Evolutionary conservation across 2,113 vertebrate genomes (phyloP), one percentile per base, ranked within the genome.

Genomic region (Lepisosteus oculatus): DNA sequence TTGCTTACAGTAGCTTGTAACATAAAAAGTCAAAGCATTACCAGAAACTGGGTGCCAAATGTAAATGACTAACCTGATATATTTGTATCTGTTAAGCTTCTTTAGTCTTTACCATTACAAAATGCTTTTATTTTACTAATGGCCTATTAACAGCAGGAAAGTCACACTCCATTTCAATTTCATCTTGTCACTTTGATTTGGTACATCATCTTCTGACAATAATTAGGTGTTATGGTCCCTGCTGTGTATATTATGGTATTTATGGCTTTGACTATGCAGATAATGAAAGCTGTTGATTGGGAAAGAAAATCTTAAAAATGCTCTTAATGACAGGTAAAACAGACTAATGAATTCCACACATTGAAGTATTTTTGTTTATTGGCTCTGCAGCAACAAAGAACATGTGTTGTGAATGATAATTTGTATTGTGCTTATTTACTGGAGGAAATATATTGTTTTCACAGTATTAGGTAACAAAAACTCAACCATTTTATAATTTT

Each of bases 211-310:
- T 4, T 17, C 69, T 65, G 47, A 43, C 41, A 65, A 57, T 69
- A 57, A 69, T 68, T 68, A 68, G 54, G 55, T 43, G 55, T 8
- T 14, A 54, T 69, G 67, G 29, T 57, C 54, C 67, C 41, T 57
- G 42, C 55, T 56, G 67, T 41, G 13, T 43, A 65, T 72, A 14
- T 65, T 42, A 43, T 65, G 47, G 47, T 56, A 65, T 72, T 72
- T 72, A 44, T 29, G 44, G 9, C 62, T 55, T 56, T 29, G 13
- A 51, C 47, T 55, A 42, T 17, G 51, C 12, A 59, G 64, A 55
- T 73, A 73, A 73, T 68, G 56, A 68, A 67, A 42, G 14, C 43
- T 8, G 17, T 68, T 68, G n/a, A 61, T 68, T 62, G 61, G n/a
- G 43, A 65, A 56, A 54, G 67, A 51, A 71, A 65, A 68, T 54